These are phyloP conservation scores for Drosophila kohkoa DNA, from an alignment of 1,140 invertebrate species.

Conservation along the genomic window DNA sequence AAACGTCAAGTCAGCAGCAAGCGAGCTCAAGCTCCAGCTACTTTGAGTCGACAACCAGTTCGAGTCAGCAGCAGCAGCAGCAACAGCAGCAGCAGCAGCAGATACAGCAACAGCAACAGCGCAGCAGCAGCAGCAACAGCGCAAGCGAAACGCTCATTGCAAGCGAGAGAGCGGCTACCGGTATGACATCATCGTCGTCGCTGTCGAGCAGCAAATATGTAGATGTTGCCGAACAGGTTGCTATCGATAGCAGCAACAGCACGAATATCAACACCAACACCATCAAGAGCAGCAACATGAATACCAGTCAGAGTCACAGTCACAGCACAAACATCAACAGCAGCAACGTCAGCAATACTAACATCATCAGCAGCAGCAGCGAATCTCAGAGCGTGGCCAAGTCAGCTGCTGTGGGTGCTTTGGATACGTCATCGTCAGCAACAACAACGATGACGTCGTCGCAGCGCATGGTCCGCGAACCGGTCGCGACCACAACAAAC, in stretches of 20 bases:
- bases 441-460: constrained; percentile 68
- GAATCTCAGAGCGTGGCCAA: constrained; percentile 81
- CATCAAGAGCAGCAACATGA: constrained; percentile 40
- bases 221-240: constrained; percentile 65
- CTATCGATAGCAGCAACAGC: constrained; percentile 48
- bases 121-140: constrained; percentile 20
- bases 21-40: constrained; percentile 61
- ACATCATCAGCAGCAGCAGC: constrained; percentile 38
- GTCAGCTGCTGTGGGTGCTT: constrained; percentile 32
- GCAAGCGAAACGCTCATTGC: constrained; percentile 73
- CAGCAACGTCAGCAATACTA: constrained; percentile 27
- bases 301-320: constrained; percentile 20
- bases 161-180: constrained; percentile 77
- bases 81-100: neutral
- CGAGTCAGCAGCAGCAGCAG: constrained; percentile 43
- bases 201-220: constrained; percentile 58
- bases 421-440: constrained; percentile 55
- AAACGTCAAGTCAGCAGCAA: constrained; percentile 51
- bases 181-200: constrained; percentile 81
- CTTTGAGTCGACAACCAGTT: constrained; percentile 77
- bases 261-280: constrained; percentile 38
- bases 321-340: constrained; percentile 40
- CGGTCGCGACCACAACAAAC: constrained; percentile 73
- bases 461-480: constrained; percentile 52
- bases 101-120: constrained; percentile 13